A percentile compares a stretch with the other conserved stretches of the same genome.
phyloP scores from a whole-genome alignment of 2,113 vertebrate species.

The Bettongia penicillata region DNA sequence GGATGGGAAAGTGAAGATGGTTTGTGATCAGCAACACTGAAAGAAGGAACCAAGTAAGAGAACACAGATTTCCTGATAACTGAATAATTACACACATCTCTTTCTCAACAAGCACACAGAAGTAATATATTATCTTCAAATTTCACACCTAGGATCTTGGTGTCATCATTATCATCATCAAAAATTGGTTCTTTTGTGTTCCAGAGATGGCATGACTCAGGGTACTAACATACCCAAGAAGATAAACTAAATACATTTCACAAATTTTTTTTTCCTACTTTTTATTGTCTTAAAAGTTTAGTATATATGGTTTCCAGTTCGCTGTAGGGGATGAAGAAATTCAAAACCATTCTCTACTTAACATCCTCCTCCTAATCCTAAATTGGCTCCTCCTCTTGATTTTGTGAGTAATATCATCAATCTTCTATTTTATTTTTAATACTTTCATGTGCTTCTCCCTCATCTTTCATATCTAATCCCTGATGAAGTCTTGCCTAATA shows the following conservation, averaged over 20 bases:
- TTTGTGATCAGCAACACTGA: not conserved
- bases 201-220: not conserved
- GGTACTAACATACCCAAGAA: not conserved
- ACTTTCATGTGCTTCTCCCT: not conserved
- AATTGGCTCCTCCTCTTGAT: not conserved
- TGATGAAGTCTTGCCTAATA: not conserved
- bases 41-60: not conserved
- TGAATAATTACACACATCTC: not conserved
- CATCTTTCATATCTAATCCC: not conserved
- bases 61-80: not conserved
- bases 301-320: not conserved
- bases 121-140: not conserved
- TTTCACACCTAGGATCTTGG: not conserved
- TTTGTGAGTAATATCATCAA: not conserved
- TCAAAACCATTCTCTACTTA: not conserved
- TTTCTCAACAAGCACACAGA: not conserved
- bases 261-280: not conserved
- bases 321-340: not conserved
- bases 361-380: not conserved
- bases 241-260: slow-evolving; percentile 6
- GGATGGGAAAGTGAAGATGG: not conserved
- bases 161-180: not conserved
- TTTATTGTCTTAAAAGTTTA: not conserved
- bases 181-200: too few relatives aligned
- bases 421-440: not conserved